Base-by-base conservation (phyloP, 1,140 invertebrate species). In the Magallana ariakensis region DNA sequence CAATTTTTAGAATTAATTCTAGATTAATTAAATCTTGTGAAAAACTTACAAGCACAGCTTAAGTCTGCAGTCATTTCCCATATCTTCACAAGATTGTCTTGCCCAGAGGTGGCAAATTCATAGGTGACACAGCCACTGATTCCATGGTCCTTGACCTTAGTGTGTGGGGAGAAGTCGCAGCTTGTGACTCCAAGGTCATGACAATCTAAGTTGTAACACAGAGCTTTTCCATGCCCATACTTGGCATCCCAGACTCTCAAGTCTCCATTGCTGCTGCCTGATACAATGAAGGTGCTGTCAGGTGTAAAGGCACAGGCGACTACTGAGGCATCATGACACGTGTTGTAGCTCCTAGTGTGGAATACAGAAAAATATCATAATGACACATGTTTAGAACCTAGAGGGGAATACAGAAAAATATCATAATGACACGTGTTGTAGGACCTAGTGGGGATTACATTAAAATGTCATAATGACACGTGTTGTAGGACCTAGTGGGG, bases 131-230 rank as follows among this genome's bases (percentile, higher is more conserved):
- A 26, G 60, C 66, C 60, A 60, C 22, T 54, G 75, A 54, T 2
- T 6, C 33, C n/a, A 33, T 57, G 13, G 83, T 60, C 6, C 33
- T 60, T 10, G 26, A 60, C 58, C 15, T 62, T 60, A 4, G 3
- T 62, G 58, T 54, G 46, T 57, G 93, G 92, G 95, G 94, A 94
- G 92, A 97, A 96, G 90, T 97, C 96, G 89, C 96, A 95, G 75
- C 95, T 95, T 22, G 96, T 95, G 5, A 97, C 96, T 10, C 97
- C 97, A 84, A 97, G 94, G 93, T 97, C 97, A 92, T 97, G 97
- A 89, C 96, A 96, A 93, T 97, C 96, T 84, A 96, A 95, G 89
- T 95, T 90, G 11, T 95, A 94, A 55, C 90, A 88, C 60, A 96
- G 88, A 81, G 92, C 93, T 84, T 94, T 95, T 0, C 93, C 94